Percentiles rank a stretch among this genome's conserved stretches.
phyloP scores from a whole-genome alignment of 1,140 invertebrate genomes.

The Drosophila melanica region DNA sequence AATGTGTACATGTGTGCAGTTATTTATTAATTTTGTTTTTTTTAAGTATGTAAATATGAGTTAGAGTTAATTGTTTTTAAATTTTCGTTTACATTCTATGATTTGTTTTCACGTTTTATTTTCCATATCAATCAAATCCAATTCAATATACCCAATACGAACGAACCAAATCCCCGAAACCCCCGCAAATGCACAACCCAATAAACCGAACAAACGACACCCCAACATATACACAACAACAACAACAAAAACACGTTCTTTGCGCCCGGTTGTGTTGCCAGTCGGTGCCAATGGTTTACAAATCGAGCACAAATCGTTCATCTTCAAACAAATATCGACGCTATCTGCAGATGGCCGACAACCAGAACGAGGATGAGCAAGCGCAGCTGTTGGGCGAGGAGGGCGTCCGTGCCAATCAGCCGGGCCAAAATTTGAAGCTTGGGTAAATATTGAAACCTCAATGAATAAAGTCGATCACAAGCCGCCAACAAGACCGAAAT shows the following conservation, averaged over 20 bases:
- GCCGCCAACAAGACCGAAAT: conserved; percentile 22
- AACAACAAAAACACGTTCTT: conserved; percentile 14
- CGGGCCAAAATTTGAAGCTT: conserved; percentile 94
- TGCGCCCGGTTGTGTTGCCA: conserved; percentile 74
- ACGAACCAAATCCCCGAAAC: conserved; percentile 16
- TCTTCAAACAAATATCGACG: conserved; percentile 81
- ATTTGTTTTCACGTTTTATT: conserved; percentile 74
- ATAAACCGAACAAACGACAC: conserved; percentile 38
- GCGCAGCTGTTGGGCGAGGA: conserved; percentile 97
- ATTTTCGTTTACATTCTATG: conserved; percentile 30
- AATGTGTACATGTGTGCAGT: conserved; percentile 33
- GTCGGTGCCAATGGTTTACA: conserved; percentile 82
- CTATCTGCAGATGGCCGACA: conserved; percentile 92
- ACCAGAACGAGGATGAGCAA: conserved; percentile 96
- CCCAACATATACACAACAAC: conserved; percentile 23
- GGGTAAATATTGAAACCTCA: conserved; percentile 89
- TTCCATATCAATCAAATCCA: conserved; percentile 59
- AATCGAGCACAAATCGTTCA: conserved; percentile 59
- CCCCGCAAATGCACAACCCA: conserved; percentile 36
- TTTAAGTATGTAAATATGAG: conserved; percentile 39
- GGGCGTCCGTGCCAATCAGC: conserved; percentile 94
- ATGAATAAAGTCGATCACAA: conserved; percentile 26
- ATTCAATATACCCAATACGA: conserved; percentile 41
- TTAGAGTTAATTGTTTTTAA: conserved; percentile 43
- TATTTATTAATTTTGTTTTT: conserved; percentile 28